Conservation (phyloP, 2,797 vertebrate genomes). For the Numenius phaeopus region DNA sequence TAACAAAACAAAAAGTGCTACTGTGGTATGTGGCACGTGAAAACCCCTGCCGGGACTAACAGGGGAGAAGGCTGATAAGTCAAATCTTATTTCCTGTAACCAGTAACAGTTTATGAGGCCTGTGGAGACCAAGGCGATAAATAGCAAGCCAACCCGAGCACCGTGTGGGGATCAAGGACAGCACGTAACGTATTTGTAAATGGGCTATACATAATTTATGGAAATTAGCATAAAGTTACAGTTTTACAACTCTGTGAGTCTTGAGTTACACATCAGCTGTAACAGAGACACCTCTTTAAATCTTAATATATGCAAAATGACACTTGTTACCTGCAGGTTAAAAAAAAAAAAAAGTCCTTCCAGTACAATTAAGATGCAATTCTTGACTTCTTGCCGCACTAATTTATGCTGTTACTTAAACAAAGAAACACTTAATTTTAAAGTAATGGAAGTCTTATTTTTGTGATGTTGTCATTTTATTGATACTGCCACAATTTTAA, state of each 20-base stretch:
- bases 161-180: neutral
- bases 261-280: conserved; percentile 60
- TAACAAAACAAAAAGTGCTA: neutral
- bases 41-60: conserved; percentile 8
- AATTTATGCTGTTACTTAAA: conserved; percentile 13
- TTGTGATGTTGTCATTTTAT: neutral
- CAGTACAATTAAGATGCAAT: conserved; percentile 34
- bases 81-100: neutral
- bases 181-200: neutral
- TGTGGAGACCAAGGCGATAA: neutral
- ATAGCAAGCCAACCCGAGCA: neutral
- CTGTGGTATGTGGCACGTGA: neutral
- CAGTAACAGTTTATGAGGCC: neutral
- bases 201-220: conserved; percentile 43
- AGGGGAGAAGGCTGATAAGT: neutral
- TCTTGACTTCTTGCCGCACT: neutral
- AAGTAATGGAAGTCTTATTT: neutral
- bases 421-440: neutral
- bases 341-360: neutral
- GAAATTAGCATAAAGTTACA: conserved; percentile 57
- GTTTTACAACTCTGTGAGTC: conserved; percentile 51
- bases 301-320: conserved; percentile 69
- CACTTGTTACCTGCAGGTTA: conserved; percentile 10
- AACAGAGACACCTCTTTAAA: conserved; percentile 49
- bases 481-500: neutral